These are phyloP conservation scores for Seira sanloemensis DNA, from an alignment of 2,888 invertebrate species.

Conservation along the genomic window DNA sequence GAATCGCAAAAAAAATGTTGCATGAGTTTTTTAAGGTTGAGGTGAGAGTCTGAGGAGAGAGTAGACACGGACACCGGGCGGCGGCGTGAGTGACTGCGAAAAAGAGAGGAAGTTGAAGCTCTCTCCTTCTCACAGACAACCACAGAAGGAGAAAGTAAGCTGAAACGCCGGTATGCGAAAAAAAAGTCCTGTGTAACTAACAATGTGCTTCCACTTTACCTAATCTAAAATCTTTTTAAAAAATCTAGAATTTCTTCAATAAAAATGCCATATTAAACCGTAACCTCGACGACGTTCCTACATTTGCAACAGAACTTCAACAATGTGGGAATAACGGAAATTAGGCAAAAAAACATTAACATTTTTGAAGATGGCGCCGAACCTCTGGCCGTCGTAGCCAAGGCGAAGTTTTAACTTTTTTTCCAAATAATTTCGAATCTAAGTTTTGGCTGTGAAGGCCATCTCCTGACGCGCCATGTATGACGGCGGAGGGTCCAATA, in stretches of 20 bases:
- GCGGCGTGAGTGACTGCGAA: background rate
- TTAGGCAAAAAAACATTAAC: background rate
- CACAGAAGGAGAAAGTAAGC: slow-evolving; percentile 10
- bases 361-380: background rate
- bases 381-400: background rate
- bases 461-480: slow-evolving; percentile 68
- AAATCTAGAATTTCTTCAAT: background rate
- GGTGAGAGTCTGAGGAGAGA: no score
- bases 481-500: slow-evolving; percentile 64
- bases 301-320: background rate
- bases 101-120: slow-evolving; percentile 41
- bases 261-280: background rate
- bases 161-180: slow-evolving; percentile 5
- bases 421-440: background rate
- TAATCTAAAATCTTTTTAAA: background rate
- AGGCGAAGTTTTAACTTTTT: background rate
- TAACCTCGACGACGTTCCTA: background rate
- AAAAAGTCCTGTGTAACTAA: slow-evolving; percentile 8
- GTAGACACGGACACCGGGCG: background rate
- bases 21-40: background rate
- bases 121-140: slow-evolving; percentile 47
- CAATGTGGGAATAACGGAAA: background rate
- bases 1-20: no score
- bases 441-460: background rate
- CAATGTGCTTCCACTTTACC: background rate